Base-by-base conservation (phyloP, 2,888 invertebrate species). In the Cabera pusaria region DNA sequence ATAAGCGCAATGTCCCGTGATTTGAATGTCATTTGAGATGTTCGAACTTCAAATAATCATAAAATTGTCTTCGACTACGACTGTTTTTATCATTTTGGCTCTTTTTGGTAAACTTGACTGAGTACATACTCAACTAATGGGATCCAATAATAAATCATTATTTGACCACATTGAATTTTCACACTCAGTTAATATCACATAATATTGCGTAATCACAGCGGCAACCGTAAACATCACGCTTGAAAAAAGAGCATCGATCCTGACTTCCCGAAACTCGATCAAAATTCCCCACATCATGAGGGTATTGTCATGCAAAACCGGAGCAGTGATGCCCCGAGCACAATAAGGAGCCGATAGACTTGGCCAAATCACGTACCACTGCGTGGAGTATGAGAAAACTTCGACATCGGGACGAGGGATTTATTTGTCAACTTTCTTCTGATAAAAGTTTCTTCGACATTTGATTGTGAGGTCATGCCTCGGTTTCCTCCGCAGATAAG, bases 391-490 rank as follows among this genome's bases (percentile, higher is more conserved):
- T 74, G 75, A 74, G 79, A 74, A 84, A 85, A 86, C 76, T 85
- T 84, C 44, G 48, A 46, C 59, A 59, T 56, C 58, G 48, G 60
- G 53, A 62, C 66, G 65, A 63, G 59, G 77, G 74, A 84, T 85
- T 86, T 86, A 87, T 85, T 85, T 85, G 84, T 85, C 84, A 81
- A 86, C 83, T 85, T 85, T 64, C 60, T 59, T 67, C 74, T 73
- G 86, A 86, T 86, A 85, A 87, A 87, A 87, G 69, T 88, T 86
- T 74, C 76, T 82, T 82, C 78, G 83, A 77, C 80, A 71, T 83
- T 80, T 81, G 83, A 84, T 86, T 85, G 84, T 78, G 70, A 74
- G 81, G 79, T 78, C 83, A 76, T 73, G 71, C 77, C 61, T 60
- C 53, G 52, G 64, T 53, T 66, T 67, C 66, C 67, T 34, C 63